Conservation (phyloP, 2,113 vertebrate genomes). For the Telmatochromis brachygnathus region DNA sequence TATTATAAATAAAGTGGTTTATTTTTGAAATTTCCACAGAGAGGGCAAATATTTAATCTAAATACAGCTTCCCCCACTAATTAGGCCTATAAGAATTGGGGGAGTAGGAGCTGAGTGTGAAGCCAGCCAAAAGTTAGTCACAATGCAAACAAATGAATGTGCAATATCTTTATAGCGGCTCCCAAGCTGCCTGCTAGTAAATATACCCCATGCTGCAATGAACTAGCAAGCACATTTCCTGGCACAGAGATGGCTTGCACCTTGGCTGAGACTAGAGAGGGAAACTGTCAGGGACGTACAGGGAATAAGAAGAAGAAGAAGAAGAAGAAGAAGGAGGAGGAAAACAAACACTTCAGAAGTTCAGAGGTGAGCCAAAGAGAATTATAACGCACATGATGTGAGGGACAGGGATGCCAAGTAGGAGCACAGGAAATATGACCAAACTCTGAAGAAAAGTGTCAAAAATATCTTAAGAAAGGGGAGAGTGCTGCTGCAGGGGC, state of each 20-base stretch:
- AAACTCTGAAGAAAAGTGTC: neutral
- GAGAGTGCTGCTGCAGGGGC: neutral
- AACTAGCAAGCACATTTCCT: slow-evolving; percentile 5
- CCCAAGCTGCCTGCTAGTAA: slow-evolving; percentile 1
- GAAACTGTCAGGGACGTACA: neutral
- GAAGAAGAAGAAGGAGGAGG: neutral
- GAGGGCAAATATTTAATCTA: neutral
- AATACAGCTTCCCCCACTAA: neutral
- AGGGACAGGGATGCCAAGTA: neutral
- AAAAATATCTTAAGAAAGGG: neutral
- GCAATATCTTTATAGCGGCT: neutral
- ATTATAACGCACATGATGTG: neutral
- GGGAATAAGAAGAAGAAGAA: neutral
- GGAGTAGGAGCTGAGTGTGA: neutral
- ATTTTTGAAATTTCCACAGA: neutral
- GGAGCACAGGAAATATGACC: neutral
- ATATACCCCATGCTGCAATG: slow-evolving; percentile 21
- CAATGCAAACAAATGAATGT: slow-evolving; percentile 10
- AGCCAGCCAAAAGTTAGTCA: neutral
- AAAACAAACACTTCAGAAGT: neutral
- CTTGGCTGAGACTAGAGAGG: neutral
- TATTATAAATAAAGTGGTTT: neutral
- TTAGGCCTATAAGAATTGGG: neutral
- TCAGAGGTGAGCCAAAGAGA: neutral
- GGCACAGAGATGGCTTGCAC: neutral